Percentiles rank a stretch among this genome's conserved stretches.
Conservation (phyloP, 2,888 invertebrate species). For the Sicus ferrugineus region DNA sequence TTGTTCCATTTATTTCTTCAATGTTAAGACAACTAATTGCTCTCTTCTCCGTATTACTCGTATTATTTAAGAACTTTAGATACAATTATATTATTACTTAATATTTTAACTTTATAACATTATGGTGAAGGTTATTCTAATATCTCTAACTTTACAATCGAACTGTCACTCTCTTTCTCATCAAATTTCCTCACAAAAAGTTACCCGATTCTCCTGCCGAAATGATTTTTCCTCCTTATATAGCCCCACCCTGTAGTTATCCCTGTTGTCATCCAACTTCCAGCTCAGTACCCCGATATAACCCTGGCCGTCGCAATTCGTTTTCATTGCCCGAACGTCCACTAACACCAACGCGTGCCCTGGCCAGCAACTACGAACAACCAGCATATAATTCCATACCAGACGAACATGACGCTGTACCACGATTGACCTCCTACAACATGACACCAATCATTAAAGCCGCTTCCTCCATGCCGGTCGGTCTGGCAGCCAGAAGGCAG, state of each 20-base stretch:
- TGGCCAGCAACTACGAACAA: slow-evolving; percentile 47
- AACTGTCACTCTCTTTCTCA: not conserved
- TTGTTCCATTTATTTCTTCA: too few relatives aligned
- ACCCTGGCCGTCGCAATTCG: slow-evolving; percentile 48
- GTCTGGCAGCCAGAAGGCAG: slow-evolving; percentile 47
- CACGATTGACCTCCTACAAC: slow-evolving; percentile 54
- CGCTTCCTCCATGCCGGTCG: slow-evolving; percentile 61
- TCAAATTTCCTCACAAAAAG: slow-evolving; percentile 42
- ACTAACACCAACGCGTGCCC: slow-evolving; percentile 58
- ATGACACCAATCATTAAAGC: slow-evolving; percentile 61
- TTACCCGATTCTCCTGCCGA: slow-evolving; percentile 62
- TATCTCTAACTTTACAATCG: not conserved
- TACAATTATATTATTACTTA: not conserved
- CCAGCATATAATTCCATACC: slow-evolving; percentile 29
- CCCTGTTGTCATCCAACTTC: slow-evolving; percentile 62
- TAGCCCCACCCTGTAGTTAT: slow-evolving; percentile 62
- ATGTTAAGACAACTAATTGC: too few relatives aligned
- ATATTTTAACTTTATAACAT: not conserved
- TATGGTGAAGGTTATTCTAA: slow-evolving; percentile 24
- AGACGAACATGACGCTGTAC: slow-evolving; percentile 35
- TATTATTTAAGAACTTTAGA: not conserved
- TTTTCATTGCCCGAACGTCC: slow-evolving; percentile 49
- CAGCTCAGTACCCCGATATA: slow-evolving; percentile 58
- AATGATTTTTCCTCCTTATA: slow-evolving; percentile 64
- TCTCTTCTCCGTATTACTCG: not conserved